These are phyloP conservation scores for Parazoanthus atlanticus DNA, from an alignment of 92 coral and sea anemone genomes.

Conservation along the genomic window DNA sequence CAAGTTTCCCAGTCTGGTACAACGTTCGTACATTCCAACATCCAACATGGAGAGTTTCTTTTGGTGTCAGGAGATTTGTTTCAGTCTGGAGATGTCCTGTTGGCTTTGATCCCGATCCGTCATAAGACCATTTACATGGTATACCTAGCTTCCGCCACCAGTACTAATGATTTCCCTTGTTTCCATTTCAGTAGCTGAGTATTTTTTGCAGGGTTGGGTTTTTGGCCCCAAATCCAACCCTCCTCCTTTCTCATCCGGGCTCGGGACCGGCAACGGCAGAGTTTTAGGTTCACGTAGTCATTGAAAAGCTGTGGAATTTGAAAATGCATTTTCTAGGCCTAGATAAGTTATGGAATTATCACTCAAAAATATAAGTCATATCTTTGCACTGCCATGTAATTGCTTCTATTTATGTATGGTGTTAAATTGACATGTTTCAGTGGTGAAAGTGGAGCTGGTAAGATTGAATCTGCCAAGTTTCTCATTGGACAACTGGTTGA, in stretches of 20 bases:
- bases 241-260: neutral
- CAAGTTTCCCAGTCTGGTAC: neutral
- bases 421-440: constrained; percentile 34
- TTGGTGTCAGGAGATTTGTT: neutral
- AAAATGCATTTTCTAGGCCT: too few species aligned
- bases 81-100: neutral
- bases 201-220: neutral
- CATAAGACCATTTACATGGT: neutral
- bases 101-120: neutral
- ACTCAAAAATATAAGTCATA: too few species aligned
- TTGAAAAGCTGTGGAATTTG: too few species aligned
- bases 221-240: neutral
- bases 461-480: constrained; percentile 84
- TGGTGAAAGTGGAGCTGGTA: constrained; percentile 94
- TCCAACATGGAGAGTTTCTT: neutral
- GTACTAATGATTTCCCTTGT: neutral
- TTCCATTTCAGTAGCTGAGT: neutral
- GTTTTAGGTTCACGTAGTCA: too few species aligned
- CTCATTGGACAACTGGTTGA: constrained; percentile 81
- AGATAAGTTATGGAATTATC: too few species aligned
- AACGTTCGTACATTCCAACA: neutral
- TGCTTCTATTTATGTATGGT: neutral
- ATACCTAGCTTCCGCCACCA: neutral
- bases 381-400: too few species aligned
- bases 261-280: too few species aligned